Base-by-base conservation (phyloP, 2,797 vertebrate genomes). In the Hoplostethus mediterraneus region DNA sequence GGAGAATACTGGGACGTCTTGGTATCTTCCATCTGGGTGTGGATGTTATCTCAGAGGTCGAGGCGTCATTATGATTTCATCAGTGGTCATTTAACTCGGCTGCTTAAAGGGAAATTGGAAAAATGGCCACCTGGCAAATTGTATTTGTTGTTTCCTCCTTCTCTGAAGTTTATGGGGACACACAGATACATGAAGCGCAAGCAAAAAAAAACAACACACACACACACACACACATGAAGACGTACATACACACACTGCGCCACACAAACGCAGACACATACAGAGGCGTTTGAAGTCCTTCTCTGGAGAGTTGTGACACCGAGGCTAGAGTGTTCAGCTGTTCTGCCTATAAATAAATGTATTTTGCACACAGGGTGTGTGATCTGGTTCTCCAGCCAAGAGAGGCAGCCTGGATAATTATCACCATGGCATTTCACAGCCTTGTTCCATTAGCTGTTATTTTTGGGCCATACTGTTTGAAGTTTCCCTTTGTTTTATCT, bases 271-370 rank as follows among this genome's bases (percentile, higher is more conserved):
- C 61, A 70, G 42, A 80, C 69, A 64, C 65, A 59, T 45, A 67
- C 38, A 4, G 54, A 71, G 70, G 63, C 54, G 67, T 93, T 91
- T 94, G 89, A 94, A 94, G 88, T 86, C 61, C 2, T 61, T 78
- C 90, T 93, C 92, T 61, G 57, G 89, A 90, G 92, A 93, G 77
- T 67, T 8, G 80, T 86, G 93, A 90, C 90, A 91, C 87, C 65
- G 75, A 78, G 87, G 85, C 87, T 77, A 81, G 71, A 86, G 83
- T 61, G 4, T 77, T 90, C 90, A 88, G 89, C 87, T 84, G 90
- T 80, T 89, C 79, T 58, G 79, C 80, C 90, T 94, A 94, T 92
- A 93, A 94, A 95, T 93, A 95, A 89, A 92, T 75, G 80, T 77
- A 85, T 92, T 90, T 81, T 72, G 83, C 69, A 61, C 68, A 21